Evolutionary conservation across 2,888 invertebrate species (phyloP).

Genomic region (Nemoura dubitans): DNA sequence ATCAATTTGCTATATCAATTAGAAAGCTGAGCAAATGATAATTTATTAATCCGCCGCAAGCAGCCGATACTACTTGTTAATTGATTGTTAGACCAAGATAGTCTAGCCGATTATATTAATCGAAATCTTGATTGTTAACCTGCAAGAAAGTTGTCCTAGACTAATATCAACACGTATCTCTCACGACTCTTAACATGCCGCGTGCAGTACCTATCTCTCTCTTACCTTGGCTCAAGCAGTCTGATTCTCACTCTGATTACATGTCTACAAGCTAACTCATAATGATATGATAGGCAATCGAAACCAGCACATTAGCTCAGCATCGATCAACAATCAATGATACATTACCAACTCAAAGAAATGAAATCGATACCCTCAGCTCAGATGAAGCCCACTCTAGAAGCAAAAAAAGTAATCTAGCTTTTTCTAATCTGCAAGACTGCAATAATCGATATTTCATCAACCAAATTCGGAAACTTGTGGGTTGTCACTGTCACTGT

Average conservation of each 20-base stretch:
- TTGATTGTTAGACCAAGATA: not conserved
- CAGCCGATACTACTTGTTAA: not conserved
- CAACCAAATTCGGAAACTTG: too few species aligned
- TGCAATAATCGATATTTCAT: too few species aligned
- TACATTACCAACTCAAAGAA: not conserved
- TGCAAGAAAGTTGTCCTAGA: not conserved
- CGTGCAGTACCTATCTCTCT: not conserved
- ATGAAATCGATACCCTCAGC: not conserved
- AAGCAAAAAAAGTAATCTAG: too few species aligned
- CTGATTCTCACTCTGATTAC: not conserved
- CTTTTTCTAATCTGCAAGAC: too few species aligned
- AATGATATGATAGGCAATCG: not conserved
- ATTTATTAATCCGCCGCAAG: not conserved
- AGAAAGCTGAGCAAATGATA: not conserved
- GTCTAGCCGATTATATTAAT: not conserved
- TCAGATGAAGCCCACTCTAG: not conserved
- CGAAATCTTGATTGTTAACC: conserved; percentile 4
- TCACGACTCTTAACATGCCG: not conserved
- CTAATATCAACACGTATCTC: not conserved
- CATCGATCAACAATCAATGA: not conserved
- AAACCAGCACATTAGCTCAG: not conserved
- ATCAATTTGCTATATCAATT: not conserved
- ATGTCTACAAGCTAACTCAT: not conserved
- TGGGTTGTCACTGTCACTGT: too few species aligned
- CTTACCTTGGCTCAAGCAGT: not conserved